Base-by-base conservation (phyloP, 2,888 invertebrate genomes). In the Odontomyia ornata region DNA sequence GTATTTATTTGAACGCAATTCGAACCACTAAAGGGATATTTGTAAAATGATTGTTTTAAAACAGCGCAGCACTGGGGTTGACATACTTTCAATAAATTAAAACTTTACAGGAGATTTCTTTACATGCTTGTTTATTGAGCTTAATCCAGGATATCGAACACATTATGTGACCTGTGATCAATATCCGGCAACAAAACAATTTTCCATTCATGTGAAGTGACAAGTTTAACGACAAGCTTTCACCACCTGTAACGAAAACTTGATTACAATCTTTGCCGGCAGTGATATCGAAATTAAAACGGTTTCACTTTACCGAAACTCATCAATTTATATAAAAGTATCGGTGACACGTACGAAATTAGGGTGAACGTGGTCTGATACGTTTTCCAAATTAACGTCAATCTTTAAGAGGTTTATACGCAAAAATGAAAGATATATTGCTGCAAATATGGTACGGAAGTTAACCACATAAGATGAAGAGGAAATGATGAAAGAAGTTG, bases 281-380 rank as follows among this genome's bases (percentile, higher is more conserved):
- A 71, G 71, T 47, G 27, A 23, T 71, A 47, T 71, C 23, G 52
- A 71, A 71, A 71, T 71, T 71, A 71, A 71, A 71, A 71, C 27
- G 71, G 71, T 47, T 71, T 52, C 71, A 71, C 67, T 67, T 67
- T 71, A 71, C 47, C 71, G 71, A 71, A 52, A 23, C 47, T 25
- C 46, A 71, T 71, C 71, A 71, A 52, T 71, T 52, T 52, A 11
- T 71, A 52, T 27, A 25, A 71, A 71, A 52, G 28, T 71, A 71
- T 71, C 71, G 18, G 23, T 52, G 71, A 71, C 71, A 71, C 71
- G 71, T 71, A 71, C 71, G 71, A 71, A 71, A 71, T 71, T 47
- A 71, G 71, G 52, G 71, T 47, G 71, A 52, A 71, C 52, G 71
- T 71, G 71, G 71, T 27, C 43, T 67, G 18, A 18, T 18, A 43